Conservation (phyloP, 2,888 invertebrate species). For the Folsomia manolachei region DNA sequence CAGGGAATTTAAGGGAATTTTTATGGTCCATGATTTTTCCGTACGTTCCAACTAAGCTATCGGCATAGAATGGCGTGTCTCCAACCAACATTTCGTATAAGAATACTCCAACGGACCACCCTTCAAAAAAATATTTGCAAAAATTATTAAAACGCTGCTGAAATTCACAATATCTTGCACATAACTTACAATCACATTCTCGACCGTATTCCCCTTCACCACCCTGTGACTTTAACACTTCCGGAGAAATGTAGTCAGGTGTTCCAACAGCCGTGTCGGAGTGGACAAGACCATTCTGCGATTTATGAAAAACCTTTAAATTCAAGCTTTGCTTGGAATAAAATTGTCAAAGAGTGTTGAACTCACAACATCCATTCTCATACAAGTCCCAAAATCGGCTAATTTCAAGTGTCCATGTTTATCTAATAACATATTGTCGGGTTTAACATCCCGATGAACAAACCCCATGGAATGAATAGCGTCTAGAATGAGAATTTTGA, state of each 20-base stretch:
- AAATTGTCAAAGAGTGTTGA: constrained; percentile 7
- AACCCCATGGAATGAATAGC: constrained; percentile 99
- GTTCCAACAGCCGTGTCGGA: constrained; percentile 99
- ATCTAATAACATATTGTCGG: constrained; percentile 97
- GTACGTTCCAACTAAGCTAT: constrained; percentile 95
- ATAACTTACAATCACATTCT: constrained; percentile 75
- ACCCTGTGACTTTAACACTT: constrained; percentile 90
- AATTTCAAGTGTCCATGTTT: constrained; percentile 92
- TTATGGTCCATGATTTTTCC: constrained; percentile 99
- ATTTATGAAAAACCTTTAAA: constrained; percentile 19
- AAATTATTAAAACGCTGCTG: neutral
- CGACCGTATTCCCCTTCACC: constrained; percentile 94
- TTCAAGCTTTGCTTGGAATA: neutral
- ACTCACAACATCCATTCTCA: constrained; percentile 86
- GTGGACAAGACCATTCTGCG: constrained; percentile 83
- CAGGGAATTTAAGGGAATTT: constrained; percentile 88
- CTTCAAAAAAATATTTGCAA: constrained; percentile 1
- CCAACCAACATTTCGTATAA: constrained; percentile 98
- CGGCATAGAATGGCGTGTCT: constrained; percentile 98
- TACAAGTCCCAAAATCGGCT: constrained; percentile 99
- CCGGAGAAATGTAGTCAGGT: constrained; percentile 98
- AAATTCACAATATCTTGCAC: neutral
- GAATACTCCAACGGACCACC: constrained; percentile 73
- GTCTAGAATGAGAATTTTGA: too few species aligned
- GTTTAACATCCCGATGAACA: constrained; percentile 86